Conservation (phyloP, 2,113 vertebrate genomes). For the Donacobius atricapilla region DNA sequence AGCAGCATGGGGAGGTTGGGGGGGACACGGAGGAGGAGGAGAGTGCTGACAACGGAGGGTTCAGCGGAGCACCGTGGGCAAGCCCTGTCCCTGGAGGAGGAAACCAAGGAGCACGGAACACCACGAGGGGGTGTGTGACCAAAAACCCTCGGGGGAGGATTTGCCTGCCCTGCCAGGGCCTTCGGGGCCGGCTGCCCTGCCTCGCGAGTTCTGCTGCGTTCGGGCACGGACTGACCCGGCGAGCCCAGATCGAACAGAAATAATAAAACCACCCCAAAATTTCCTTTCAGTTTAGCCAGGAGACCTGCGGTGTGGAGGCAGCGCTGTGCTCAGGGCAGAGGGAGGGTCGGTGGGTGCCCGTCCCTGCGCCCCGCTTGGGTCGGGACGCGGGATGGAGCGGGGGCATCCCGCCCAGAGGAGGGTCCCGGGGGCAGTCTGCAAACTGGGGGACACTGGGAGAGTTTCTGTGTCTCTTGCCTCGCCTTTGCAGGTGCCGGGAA, state of each 20-base stretch:
- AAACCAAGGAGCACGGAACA: not conserved
- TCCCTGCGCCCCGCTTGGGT: not conserved
- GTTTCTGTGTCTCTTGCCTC: not conserved
- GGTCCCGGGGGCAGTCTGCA: not conserved
- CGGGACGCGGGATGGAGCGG: rapidly evolving
- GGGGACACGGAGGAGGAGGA: not conserved
- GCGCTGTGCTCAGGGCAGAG: constrained; percentile 81
- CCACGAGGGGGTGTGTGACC: not conserved
- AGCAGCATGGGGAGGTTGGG: not conserved
- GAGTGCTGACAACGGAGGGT: not conserved
- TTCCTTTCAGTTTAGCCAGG: constrained; percentile 34
- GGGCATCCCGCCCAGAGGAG: not conserved
- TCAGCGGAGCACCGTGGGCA: not conserved
- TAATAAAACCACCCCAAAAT: not conserved
- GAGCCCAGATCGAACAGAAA: not conserved
- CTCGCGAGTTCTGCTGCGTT: rapidly evolving
- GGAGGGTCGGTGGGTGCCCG: too few species aligned
- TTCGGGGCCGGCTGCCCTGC: rapidly evolving
- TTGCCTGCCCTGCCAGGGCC: not conserved
- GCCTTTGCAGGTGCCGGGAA: not conserved
- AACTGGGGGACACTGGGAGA: not conserved
- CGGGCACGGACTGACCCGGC: not conserved
- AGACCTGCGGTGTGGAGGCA: not conserved
- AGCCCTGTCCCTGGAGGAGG: not conserved
- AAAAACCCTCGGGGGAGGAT: not conserved